Evolutionary conservation across 2,888 invertebrate genomes (phyloP).

Genomic region (Cantharis flavilabris): DNA sequence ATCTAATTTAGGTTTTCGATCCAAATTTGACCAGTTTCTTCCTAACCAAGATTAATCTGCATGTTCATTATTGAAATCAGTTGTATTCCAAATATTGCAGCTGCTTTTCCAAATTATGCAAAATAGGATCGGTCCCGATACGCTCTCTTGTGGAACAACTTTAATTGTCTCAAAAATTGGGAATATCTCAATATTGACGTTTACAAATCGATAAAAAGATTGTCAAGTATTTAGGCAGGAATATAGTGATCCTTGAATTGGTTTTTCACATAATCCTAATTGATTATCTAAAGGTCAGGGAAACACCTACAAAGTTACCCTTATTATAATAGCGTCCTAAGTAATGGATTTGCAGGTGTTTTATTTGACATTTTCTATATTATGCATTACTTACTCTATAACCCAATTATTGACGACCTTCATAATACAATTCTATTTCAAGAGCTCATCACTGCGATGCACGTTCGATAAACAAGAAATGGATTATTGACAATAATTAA

Average conservation of each 20-base stretch:
- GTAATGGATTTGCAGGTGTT: not conserved
- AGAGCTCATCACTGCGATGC: not conserved
- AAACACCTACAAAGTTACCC: not conserved
- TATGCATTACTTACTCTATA: constrained; percentile 18
- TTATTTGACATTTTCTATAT: constrained; percentile 1
- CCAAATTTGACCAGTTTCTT: not conserved
- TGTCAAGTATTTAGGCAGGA: no score
- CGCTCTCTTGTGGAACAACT: not conserved
- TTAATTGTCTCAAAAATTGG: not conserved
- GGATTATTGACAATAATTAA: not conserved
- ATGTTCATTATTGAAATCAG: not conserved
- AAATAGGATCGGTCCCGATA: not conserved
- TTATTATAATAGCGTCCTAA: not conserved
- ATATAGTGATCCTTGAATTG: not conserved
- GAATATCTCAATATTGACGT: not conserved
- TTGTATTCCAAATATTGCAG: not conserved
- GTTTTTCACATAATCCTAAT: not conserved
- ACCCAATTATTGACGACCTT: constrained; percentile 27
- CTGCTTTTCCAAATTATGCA: not conserved
- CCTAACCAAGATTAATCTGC: not conserved
- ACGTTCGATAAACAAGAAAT: not conserved
- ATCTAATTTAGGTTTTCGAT: not conserved
- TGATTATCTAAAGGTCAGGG: not conserved
- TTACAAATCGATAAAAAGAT: not conserved
- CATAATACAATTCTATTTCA: constrained; percentile 9